These are phyloP conservation scores for Macropis europaea DNA, from an alignment of 2,888 invertebrate genomes.

Conservation along the genomic window DNA sequence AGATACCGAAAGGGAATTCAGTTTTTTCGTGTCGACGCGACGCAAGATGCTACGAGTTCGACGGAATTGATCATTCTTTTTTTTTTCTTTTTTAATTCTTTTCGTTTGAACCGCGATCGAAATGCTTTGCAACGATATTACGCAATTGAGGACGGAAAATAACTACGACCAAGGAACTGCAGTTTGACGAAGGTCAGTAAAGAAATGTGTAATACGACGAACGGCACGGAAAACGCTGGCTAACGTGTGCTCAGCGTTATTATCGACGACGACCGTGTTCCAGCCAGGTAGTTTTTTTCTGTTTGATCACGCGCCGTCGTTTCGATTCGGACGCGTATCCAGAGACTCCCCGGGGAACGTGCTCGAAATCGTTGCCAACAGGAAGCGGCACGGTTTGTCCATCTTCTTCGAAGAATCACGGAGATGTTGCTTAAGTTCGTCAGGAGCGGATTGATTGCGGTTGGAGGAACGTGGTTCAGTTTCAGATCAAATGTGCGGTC, in stretches of 20 bases:
- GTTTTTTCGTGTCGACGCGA: background rate
- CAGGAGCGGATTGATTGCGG: too few relatives aligned
- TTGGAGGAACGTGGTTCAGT: too few relatives aligned
- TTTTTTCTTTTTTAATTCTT: background rate
- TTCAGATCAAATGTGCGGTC: too few relatives aligned
- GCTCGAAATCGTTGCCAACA: conserved; percentile 36
- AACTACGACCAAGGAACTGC: conserved; percentile 28
- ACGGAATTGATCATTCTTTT: background rate
- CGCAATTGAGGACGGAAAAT: conserved; percentile 47
- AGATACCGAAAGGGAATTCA: conserved; percentile 1
- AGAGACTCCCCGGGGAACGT: conserved; percentile 52
- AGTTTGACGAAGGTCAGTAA: conserved; percentile 50
- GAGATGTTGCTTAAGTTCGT: too few relatives aligned
- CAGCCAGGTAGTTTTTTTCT: conserved; percentile 4
- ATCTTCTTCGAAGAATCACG: too few relatives aligned
- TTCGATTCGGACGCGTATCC: conserved; percentile 38
- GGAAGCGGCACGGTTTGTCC: too few relatives aligned
- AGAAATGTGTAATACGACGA: conserved; percentile 22
- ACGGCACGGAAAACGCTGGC: conserved; percentile 33
- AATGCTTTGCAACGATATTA: conserved; percentile 17
- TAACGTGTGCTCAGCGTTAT: conserved; percentile 33
- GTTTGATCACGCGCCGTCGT: conserved; percentile 43
- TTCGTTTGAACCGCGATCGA: background rate
- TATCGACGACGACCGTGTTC: background rate
- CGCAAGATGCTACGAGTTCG: background rate